Percentiles rank a stretch among this genome's conserved stretches.
Conservation (phyloP, 2,888 invertebrate species). For the Drosophila borborema region DNA sequence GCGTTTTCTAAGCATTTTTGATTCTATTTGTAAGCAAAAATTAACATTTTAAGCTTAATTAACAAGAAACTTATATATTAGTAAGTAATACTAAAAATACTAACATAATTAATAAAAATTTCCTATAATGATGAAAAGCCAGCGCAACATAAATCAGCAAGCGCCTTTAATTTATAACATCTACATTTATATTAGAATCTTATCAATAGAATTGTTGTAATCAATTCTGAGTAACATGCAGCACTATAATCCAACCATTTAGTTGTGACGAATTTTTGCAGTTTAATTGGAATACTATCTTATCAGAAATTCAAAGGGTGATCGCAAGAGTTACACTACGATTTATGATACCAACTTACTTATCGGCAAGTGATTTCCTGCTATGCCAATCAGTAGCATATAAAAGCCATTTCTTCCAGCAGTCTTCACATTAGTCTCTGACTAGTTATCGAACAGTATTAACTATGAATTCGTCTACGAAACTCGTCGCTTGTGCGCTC, state of each 20-base stretch:
- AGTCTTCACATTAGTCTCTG: slow-evolving; percentile 1
- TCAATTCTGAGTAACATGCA: neutral
- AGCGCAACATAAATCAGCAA: neutral
- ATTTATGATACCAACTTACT: neutral
- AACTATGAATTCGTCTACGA: slow-evolving; percentile 40
- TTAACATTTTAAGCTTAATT: neutral
- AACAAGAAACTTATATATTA: neutral
- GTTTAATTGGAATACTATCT: neutral
- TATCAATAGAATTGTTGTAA: neutral
- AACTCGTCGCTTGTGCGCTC: slow-evolving; percentile 20
- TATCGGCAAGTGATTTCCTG: neutral
- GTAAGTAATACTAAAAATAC: neutral
- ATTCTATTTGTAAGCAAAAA: neutral
- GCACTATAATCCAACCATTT: neutral
- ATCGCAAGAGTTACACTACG: neutral
- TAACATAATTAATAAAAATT: no score
- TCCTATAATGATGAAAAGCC: neutral
- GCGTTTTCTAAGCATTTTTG: neutral
- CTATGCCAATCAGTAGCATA: neutral
- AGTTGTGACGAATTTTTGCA: neutral
- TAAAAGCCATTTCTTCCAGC: neutral
- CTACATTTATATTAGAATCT: neutral
- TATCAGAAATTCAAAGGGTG: neutral
- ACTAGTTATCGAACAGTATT: slow-evolving; percentile 11
- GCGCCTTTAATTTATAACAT: neutral